Conservation (phyloP, 2,888 invertebrate genomes). For the Choristoneura rosaceana region DNA sequence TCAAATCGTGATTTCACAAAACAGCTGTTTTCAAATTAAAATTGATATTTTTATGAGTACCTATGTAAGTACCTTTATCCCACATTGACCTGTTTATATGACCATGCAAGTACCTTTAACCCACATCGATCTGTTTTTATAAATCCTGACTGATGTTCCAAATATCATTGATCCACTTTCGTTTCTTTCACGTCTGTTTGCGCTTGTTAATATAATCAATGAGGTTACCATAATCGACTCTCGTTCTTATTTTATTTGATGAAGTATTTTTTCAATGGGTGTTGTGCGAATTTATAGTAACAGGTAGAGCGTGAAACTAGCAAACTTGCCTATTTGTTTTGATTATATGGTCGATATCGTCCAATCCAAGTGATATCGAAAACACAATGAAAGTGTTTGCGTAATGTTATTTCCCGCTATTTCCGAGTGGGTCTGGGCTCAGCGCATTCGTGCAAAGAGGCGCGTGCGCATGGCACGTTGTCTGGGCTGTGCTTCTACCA, state of each 20-base stretch:
- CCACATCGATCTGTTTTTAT: background rate
- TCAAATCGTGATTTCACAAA: too few species aligned
- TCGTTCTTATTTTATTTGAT: background rate
- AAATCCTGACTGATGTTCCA: background rate
- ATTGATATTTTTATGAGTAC: too few species aligned
- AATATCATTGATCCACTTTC: background rate
- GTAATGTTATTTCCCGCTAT: constrained; percentile 59
- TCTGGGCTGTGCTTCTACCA: constrained; percentile 44
- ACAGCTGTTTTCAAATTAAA: too few species aligned
- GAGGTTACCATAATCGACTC: background rate
- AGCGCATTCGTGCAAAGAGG: constrained; percentile 55
- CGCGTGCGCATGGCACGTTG: constrained; percentile 43
- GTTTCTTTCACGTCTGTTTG: background rate
- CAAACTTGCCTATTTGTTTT: constrained; percentile 52
- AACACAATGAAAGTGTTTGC: constrained; percentile 73
- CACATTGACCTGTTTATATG: too few species aligned
- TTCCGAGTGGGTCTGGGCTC: constrained; percentile 53
- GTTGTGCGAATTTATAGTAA: background rate
- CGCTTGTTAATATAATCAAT: background rate
- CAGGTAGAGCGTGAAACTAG: constrained; percentile 54
- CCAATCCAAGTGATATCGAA: constrained; percentile 62
- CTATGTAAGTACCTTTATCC: background rate
- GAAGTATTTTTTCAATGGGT: background rate
- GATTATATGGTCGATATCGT: constrained; percentile 52
- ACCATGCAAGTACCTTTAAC: background rate